Evolutionary conservation across 2,888 invertebrate species (phyloP).

Genomic region (Mesoligia furuncula): DNA sequence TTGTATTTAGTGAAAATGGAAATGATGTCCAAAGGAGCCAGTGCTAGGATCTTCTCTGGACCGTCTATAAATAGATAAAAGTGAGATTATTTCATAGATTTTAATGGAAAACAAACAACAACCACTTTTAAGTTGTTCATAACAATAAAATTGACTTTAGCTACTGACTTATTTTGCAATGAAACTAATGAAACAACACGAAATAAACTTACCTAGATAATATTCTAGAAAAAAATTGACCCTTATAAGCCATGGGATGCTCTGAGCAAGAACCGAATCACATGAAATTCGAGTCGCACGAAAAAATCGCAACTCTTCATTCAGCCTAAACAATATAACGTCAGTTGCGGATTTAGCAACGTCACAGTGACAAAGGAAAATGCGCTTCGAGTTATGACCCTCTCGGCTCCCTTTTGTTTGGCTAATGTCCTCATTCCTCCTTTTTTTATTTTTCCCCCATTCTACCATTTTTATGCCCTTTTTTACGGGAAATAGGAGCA

Average conservation of each 20-base stretch:
- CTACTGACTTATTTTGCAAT: neutral
- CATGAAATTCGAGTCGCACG: conserved; percentile 30
- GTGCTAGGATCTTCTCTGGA: neutral
- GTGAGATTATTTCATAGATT: neutral
- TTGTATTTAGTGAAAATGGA: neutral
- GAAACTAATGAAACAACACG: neutral
- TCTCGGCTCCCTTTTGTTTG: conserved; percentile 86
- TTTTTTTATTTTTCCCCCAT: conserved; percentile 71
- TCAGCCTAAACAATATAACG: conserved; percentile 81
- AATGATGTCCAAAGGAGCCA: neutral
- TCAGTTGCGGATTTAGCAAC: conserved; percentile 82
- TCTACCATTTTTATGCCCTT: conserved; percentile 74
- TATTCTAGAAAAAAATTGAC: neutral
- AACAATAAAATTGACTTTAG: neutral
- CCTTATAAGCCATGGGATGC: neutral
- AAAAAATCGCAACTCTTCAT: conserved; percentile 53
- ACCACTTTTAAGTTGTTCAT: neutral
- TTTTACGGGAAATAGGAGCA: conserved; percentile 73
- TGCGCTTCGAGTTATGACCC: conserved; percentile 85
- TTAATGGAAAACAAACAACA: neutral
- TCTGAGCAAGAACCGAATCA: neutral
- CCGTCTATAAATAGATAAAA: neutral
- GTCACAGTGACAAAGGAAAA: conserved; percentile 86
- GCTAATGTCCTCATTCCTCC: conserved; percentile 79
- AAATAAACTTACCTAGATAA: neutral